These are phyloP conservation scores for Drosophila lacicola DNA, from an alignment of 2,888 invertebrate genomes.

Conservation along the genomic window DNA sequence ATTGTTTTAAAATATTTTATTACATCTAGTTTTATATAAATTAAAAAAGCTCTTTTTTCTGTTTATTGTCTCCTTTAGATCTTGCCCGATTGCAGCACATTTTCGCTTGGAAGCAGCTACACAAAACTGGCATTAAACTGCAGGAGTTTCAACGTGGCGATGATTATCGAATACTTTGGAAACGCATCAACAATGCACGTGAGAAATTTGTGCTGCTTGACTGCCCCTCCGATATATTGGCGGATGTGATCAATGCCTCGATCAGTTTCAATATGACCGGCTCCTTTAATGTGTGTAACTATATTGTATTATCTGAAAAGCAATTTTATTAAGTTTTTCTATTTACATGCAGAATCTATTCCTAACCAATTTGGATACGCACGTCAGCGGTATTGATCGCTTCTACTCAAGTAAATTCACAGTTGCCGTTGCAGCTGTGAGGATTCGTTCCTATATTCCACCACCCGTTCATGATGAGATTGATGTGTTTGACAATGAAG, in stretches of 20 bases:
- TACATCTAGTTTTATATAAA: too few relatives aligned
- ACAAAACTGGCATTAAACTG: slow-evolving; percentile 89
- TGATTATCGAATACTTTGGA: slow-evolving; percentile 83
- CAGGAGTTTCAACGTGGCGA: slow-evolving; percentile 87
- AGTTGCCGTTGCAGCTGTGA: slow-evolving; percentile 62
- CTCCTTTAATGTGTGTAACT: slow-evolving; percentile 78
- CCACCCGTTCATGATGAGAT: slow-evolving; percentile 71
- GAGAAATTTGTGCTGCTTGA: slow-evolving; percentile 92
- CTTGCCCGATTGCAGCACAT: slow-evolving; percentile 91
- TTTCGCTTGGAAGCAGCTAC: slow-evolving; percentile 89
- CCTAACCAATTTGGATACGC: slow-evolving; percentile 85
- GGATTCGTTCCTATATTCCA: slow-evolving; percentile 73
- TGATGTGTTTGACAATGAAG: slow-evolving; percentile 69
- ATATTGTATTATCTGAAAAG: not conserved
- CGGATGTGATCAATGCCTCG: slow-evolving; percentile 87
- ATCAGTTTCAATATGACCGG: slow-evolving; percentile 83
- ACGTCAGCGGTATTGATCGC: slow-evolving; percentile 73
- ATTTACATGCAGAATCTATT: slow-evolving; percentile 80
- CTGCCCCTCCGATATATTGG: slow-evolving; percentile 89
- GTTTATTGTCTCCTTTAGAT: too few relatives aligned
- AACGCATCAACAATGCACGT: slow-evolving; percentile 88
- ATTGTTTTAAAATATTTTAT: too few relatives aligned
- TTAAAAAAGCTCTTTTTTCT: too few relatives aligned
- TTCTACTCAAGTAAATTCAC: slow-evolving; percentile 74
- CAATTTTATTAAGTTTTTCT: too few relatives aligned